These are phyloP conservation scores for Pseudomyrmex cubaensis DNA, from an alignment of 1,140 invertebrate species.

Conservation along the genomic window DNA sequence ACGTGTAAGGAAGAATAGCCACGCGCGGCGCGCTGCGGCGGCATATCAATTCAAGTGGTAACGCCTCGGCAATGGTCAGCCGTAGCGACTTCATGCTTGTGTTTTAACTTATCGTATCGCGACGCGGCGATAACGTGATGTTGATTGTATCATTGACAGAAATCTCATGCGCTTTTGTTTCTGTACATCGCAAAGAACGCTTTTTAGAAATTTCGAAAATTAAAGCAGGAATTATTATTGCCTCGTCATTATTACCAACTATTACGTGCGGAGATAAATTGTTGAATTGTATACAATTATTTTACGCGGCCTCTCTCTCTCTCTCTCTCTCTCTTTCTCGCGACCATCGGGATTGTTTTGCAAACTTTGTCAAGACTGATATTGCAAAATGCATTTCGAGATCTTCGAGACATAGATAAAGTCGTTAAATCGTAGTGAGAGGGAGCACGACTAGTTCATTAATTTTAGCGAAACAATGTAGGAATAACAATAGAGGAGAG, in stretches of 20 bases:
- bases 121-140: conserved; percentile 9
- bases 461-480: conserved; percentile 67
- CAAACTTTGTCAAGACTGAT: conserved; percentile 31
- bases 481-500: conserved; percentile 58
- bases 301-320: background rate
- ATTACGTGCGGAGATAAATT: background rate
- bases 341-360: background rate
- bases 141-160: conserved; percentile 14
- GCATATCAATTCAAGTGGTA: conserved; percentile 55
- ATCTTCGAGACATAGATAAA: conserved; percentile 50
- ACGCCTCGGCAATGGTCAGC: conserved; percentile 34
- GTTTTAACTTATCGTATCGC: conserved; percentile 30
- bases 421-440: conserved; percentile 48
- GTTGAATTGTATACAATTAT: background rate
- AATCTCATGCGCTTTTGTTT: conserved; percentile 4
- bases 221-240: background rate
- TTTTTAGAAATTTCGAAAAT: background rate
- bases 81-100: conserved; percentile 27
- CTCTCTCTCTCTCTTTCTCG: background rate
- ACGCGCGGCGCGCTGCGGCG: conserved; percentile 10
- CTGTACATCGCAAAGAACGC: background rate
- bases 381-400: conserved; percentile 25
- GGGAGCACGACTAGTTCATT: conserved; percentile 44
- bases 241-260: too few relatives aligned
- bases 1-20: conserved; percentile 36